Base-by-base conservation (phyloP, 2,797 vertebrate species). In the Steatocranus sp. region DNA sequence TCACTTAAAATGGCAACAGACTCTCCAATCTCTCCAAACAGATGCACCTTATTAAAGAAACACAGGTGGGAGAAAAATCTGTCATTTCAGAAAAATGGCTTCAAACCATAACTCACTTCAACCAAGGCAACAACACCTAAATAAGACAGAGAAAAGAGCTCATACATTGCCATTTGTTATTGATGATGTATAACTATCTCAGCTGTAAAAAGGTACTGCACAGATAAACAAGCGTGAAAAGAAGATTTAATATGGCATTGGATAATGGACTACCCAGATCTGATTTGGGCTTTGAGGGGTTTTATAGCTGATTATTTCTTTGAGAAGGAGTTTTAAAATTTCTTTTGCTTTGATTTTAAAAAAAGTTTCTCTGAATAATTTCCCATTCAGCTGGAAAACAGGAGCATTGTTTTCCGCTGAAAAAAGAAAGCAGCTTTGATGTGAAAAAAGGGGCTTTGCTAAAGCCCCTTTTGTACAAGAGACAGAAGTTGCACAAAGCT, bases 1-100 rank as follows among this genome's bases (percentile, higher is more conserved):
- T 94, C 86, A 90, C 88, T 94, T 90, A 85, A 91, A 91, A 92
- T 78, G 87, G 87, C 87, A 92, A 88, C 79, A 80, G 79, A 92
- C 89, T 90, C 78, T 86, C 87, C 82, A 83, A 83, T 87, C 79
- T 68, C 68, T 80, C 41, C 74, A 78, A 77, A 82, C 83, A 89
- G 83, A 91, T 78, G 76, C 79, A 78, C 50, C 70, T 86, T 90
- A 92, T 93, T 90, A 94, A 86, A 85, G 48, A 91, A 89, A 92
- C 79, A 76, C 80, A 85, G 76, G 79, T 83, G 82, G 80, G 80
- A 70, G 58, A 80, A 56, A 91, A 89, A 92, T 92, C 82, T 43
- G 86, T 91, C 80, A 83, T 53, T 74, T 91, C 80, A 85, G 82
- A 66, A 74, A 84, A 82, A 77, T 49, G 18, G 41, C 70, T 81